Evolutionary conservation across 2,888 invertebrate species (phyloP).

Genomic region (Papilio protenor): DNA sequence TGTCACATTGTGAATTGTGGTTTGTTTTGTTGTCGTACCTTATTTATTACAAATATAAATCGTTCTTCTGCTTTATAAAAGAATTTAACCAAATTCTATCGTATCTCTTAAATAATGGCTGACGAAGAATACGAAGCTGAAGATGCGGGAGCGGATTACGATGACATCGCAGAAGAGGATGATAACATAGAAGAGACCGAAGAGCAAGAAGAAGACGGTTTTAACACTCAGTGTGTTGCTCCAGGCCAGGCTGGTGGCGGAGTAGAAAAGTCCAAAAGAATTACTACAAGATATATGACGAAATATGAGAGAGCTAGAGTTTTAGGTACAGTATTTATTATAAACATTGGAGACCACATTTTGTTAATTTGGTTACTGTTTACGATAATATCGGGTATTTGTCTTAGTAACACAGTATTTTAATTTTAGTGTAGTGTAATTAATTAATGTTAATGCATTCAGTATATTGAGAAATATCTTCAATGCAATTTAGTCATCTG

Average conservation of each 20-base stretch:
- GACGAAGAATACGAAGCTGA: constrained; percentile 95
- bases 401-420: neutral
- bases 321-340: constrained; percentile 60
- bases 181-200: constrained; percentile 94
- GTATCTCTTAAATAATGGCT: constrained; percentile 84
- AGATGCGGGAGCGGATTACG: constrained; percentile 92
- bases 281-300: constrained; percentile 99
- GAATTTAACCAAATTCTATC: neutral
- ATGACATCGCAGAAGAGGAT: constrained; percentile 93
- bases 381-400: neutral
- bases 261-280: constrained; percentile 94
- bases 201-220: constrained; percentile 94
- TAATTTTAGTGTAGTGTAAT: too few species aligned
- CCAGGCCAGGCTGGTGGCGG: constrained; percentile 92
- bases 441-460: too few species aligned
- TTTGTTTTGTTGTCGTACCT: neutral
- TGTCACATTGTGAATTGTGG: constrained; percentile 1
- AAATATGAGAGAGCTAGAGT: constrained; percentile 87
- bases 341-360: neutral
- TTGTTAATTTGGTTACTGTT: neutral
- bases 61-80: neutral
- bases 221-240: constrained; percentile 92
- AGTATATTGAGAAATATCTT: too few species aligned
- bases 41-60: neutral
- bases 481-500: too few species aligned